Evolutionary conservation across 2,797 vertebrate species (phyloP), one percentile per base, ranked within the genome.

Genomic region (Steatocranus sp.): DNA sequence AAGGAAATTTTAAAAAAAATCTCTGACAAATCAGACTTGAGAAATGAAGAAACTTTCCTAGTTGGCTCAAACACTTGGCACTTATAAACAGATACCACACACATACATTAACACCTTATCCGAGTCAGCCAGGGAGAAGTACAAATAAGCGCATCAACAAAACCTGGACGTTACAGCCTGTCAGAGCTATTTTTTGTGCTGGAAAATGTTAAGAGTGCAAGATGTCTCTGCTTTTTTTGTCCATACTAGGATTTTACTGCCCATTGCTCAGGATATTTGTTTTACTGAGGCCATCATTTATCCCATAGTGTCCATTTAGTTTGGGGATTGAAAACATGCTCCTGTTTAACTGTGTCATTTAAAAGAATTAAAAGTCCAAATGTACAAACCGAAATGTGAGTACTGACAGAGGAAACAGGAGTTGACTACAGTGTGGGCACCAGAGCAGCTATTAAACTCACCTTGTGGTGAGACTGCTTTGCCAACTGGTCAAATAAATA

Each of bases 11-110:
- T 18, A 54, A 86, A 87, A 83, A 83, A 81, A 90, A 83, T 56
- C 66, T 90, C 81, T 50, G 84, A 91, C 83, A 93, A 94, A 93
- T 94, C 80, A 84, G 86, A 91, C 82, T 85, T 80, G n/a, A 83
- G 91, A 86, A 86, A 87, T 89, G 84, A 87, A 91, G 84, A 89
- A 90, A 90, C 78, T 38, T 83, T 87, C 86, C 77, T 76, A 34
- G 85, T 80, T 87, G 88, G 86, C 83, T 78, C 48, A 7, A 84
- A 80, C 18, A 38, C 75, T 86, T 92, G 83, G 82, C 88, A 88
- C 85, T 76, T 61, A 15, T 9, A 77, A 68, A 87, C 38, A 18
- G 68, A 91, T 81, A 80, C 78, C 88, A 85, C 87, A 84, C 87
- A 86, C 89, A 86, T 18, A 85, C 77, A 83, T 82, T 61, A 68